Conservation (phyloP, 2,113 vertebrate species). For the Nothocercus nigrocapillus region DNA sequence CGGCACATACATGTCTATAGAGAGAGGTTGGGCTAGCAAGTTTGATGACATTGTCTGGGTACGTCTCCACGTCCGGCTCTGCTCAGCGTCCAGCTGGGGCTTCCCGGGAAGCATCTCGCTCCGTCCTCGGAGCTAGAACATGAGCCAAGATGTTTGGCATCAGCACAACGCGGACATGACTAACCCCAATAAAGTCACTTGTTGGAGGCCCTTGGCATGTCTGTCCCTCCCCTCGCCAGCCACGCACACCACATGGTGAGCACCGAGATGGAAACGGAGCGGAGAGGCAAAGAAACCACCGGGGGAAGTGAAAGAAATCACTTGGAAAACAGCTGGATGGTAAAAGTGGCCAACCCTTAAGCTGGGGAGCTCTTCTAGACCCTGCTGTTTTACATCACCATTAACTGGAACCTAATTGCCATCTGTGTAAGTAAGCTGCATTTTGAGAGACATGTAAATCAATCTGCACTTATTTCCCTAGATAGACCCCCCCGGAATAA, state of each 20-base stretch:
- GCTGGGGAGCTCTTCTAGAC: background rate
- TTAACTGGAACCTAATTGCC: conserved; percentile 19
- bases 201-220: conserved; percentile 15
- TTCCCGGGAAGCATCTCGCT: conserved; percentile 24
- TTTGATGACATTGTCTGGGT: background rate
- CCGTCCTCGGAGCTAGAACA: background rate
- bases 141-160: conserved; percentile 34
- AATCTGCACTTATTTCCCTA: background rate
- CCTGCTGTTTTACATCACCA: background rate
- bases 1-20: too few species aligned
- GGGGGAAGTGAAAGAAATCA: conserved; percentile 45
- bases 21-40: background rate
- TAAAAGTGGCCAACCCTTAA: conserved; percentile 23
- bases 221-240: background rate
- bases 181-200: conserved; percentile 52
- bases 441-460: background rate
- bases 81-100: background rate
- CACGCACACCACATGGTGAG: background rate
- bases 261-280: background rate
- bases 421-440: conserved; percentile 22
- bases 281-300: background rate
- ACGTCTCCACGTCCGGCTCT: background rate
- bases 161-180: conserved; percentile 4
- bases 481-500: background rate
- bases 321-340: conserved; percentile 41